These are phyloP conservation scores for Drosophila hamatofila DNA, from an alignment of 2,888 invertebrate genomes.

Conservation along the genomic window DNA sequence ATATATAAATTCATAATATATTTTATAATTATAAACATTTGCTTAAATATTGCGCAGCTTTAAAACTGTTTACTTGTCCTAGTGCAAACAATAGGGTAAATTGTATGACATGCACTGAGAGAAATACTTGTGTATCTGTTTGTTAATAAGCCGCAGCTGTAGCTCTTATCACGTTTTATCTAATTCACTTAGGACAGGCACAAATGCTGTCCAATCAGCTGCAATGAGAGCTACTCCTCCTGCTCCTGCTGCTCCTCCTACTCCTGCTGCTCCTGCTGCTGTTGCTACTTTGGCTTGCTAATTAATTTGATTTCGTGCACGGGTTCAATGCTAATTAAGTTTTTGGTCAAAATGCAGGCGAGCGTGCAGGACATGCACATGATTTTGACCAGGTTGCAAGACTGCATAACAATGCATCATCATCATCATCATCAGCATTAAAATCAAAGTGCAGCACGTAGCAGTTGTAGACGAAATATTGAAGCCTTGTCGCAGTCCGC, in stretches of 20 bases:
- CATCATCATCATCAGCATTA: not conserved
- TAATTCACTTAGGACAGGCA: conserved; percentile 34
- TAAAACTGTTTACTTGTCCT: not conserved
- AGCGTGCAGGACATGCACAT: conserved; percentile 11
- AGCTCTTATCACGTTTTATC: conserved; percentile 15
- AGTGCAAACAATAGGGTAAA: not conserved
- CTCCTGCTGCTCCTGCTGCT: conserved; percentile 7
- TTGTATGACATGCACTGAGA: not conserved
- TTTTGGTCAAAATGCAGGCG: conserved; percentile 35
- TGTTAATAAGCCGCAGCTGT: conserved; percentile 1
- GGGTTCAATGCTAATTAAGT: conserved; percentile 49
- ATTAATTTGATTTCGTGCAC: conserved; percentile 54
- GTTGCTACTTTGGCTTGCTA: conserved; percentile 29
- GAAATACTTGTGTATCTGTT: not conserved
- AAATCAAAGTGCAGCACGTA: conserved; percentile 54
- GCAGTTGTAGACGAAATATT: conserved; percentile 36
- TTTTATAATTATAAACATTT: not conserved
- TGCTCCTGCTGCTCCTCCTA: no score
- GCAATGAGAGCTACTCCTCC: conserved; percentile 16
- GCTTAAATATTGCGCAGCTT: not conserved
- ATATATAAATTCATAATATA: no score
- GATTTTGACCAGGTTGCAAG: conserved; percentile 14
- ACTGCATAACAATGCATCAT: conserved; percentile 49
- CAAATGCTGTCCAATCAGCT: conserved; percentile 52
- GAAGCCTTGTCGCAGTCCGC: conserved; percentile 51